These are phyloP conservation scores for Eupithecia inturbata DNA, from an alignment of 2,888 invertebrate genomes.

Conservation along the genomic window DNA sequence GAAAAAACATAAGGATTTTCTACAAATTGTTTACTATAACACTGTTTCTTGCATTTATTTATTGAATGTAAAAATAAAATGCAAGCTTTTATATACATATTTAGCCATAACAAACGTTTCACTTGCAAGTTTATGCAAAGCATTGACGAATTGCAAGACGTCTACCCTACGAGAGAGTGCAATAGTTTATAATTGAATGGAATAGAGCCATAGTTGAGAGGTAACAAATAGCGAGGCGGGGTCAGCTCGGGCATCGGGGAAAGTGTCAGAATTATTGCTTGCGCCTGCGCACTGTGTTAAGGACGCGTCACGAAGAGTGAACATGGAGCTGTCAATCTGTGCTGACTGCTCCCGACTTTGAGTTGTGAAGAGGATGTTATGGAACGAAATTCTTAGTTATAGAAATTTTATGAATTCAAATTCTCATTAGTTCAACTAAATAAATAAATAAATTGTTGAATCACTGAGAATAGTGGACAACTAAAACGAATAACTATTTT, in stretches of 20 bases:
- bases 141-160: not conserved
- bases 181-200: slow-evolving; percentile 28
- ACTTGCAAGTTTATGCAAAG: not conserved
- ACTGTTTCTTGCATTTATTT: not conserved
- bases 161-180: slow-evolving; percentile 21
- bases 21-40: not conserved
- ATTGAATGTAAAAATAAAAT: not conserved
- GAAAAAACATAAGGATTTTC: not conserved
- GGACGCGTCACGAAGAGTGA: slow-evolving; percentile 14
- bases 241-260: slow-evolving; percentile 63
- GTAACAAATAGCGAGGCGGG: slow-evolving; percentile 58
- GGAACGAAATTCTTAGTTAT: not conserved
- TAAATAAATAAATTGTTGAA: not conserved
- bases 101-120: not conserved
- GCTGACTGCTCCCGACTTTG: not conserved
- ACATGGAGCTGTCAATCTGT: not conserved
- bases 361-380: not conserved
- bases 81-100: not conserved
- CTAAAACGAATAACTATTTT: no score
- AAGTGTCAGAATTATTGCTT: slow-evolving; percentile 71
- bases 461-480: no score
- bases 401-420: not conserved
- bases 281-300: slow-evolving; percentile 45
- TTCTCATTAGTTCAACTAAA: not conserved
- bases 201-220: slow-evolving; percentile 50